These are phyloP conservation scores for Musca domestica DNA, from an alignment of 1,140 invertebrate genomes.

Conservation along the genomic window DNA sequence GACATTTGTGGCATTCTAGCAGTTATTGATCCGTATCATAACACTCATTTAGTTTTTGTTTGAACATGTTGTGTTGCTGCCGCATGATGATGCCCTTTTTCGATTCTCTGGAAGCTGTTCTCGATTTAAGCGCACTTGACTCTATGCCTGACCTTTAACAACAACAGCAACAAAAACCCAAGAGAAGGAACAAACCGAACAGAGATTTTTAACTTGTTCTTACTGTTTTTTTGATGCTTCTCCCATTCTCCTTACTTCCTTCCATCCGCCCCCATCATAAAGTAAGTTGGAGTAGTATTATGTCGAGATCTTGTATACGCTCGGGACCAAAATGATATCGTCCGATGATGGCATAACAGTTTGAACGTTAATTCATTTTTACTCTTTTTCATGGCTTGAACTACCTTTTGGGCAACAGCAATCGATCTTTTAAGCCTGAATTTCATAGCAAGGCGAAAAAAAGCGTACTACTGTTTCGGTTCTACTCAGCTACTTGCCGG, in stretches of 20 bases:
- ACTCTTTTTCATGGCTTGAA: background rate
- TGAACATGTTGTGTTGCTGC: background rate
- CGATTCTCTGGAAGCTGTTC: slow-evolving; percentile 16
- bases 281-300: too few relatives aligned
- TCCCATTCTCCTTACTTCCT: background rate
- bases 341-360: too few relatives aligned
- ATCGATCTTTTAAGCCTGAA: slow-evolving; percentile 7
- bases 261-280: too few relatives aligned
- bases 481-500: background rate
- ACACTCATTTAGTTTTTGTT: slow-evolving; percentile 15
- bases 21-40: slow-evolving; percentile 6
- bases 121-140: slow-evolving; percentile 19
- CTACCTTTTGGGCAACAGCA: background rate
- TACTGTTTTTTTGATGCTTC: background rate
- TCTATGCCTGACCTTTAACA: slow-evolving; percentile 4
- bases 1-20: slow-evolving; percentile 4
- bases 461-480: slow-evolving; percentile 4
- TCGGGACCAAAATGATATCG: too few relatives aligned
- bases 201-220: slow-evolving; percentile 10
- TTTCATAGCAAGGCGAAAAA: background rate
- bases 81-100: slow-evolving; percentile 16
- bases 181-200: too few relatives aligned
- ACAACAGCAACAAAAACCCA: too few relatives aligned
- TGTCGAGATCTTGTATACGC: too few relatives aligned
- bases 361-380: background rate